These are phyloP conservation scores for Pseudanteris insignis DNA, from an alignment of 2,888 invertebrate species.

Conservation along the genomic window DNA sequence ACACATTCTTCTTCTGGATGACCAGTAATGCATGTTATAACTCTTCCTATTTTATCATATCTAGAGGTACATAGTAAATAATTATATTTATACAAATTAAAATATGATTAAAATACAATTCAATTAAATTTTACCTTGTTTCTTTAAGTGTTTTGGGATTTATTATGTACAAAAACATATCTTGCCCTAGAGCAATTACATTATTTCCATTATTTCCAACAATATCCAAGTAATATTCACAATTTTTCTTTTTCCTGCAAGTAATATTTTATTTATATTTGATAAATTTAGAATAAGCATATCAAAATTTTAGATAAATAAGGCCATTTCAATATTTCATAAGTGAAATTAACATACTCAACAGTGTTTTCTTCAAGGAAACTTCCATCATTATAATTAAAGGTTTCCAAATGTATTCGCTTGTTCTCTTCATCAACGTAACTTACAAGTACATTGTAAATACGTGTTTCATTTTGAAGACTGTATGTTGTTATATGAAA, in stretches of 20 bases:
- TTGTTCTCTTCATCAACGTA: constrained; percentile 46
- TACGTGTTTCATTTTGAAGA: constrained; percentile 42
- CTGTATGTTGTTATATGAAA: constrained; percentile 58
- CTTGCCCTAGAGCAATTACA: constrained; percentile 57
- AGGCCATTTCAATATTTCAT: constrained; percentile 1
- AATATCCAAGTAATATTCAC: constrained; percentile 59
- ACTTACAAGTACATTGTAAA: constrained; percentile 54
- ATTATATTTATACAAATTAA: no score
- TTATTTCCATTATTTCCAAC: constrained; percentile 61
- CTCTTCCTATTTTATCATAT: constrained; percentile 46
- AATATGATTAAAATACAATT: neutral
- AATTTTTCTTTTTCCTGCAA: neutral
- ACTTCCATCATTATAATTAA: constrained; percentile 55
- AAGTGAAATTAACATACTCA: constrained; percentile 19
- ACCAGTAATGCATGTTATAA: constrained; percentile 73
- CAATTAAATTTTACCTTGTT: constrained; percentile 49
- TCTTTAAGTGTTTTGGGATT: constrained; percentile 53
- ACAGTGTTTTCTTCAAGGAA: constrained; percentile 11
- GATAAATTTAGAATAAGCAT: no score
- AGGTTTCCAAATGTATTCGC: constrained; percentile 48
- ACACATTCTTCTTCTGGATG: constrained; percentile 75
- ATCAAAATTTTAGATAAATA: constrained; percentile 21
- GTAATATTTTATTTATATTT: no score
- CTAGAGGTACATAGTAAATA: constrained; percentile 6
- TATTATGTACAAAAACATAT: constrained; percentile 55